Base-by-base conservation (phyloP, 2,888 invertebrate genomes). In the Temnothorax ravouxi region DNA sequence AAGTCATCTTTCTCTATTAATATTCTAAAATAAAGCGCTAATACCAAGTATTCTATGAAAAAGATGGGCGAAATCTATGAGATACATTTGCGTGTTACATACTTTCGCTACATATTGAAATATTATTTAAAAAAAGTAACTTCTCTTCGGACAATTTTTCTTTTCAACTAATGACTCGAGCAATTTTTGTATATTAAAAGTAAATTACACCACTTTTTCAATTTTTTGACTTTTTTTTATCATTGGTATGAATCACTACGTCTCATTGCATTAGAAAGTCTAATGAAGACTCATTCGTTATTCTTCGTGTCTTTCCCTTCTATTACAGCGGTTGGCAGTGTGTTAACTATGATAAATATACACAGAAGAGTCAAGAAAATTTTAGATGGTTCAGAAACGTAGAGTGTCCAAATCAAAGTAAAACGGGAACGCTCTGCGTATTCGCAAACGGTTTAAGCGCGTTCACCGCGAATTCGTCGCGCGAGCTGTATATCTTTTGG, bases 401-500 rank as follows among this genome's bases (percentile, higher is more conserved):
- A 88, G 77, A 88, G 88, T 87, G 85, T 86, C 88, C 84, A 82
- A 86, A 89, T 88, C 87, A 91, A 62, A 92, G 88, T 77, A 91
- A 87, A 84, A 83, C 89, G 89, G 61, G 47, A 88, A 88, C 86
- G 67, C 84, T 50, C 80, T 64, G 67, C 25, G 69, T 38, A 18
- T n/a, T 69, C 61, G 66, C 41, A 56, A 74, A 61, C 21, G 41
- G 41, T 91, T 97, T 98, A 98, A 96, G 98, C 98, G 95, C 99
- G 97, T 96, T 99, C 99, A 91, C 99, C 99, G 94, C 99, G 98
- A 95, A 99, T 99, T 96, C 99, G 97, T 95, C 99, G 97, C 86
- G 99, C 99, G 95, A 99, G 96, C 95, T 99, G 99, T 94, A 99
- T 99, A 95, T 99, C 99, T 96, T 99, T 99, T 92, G 99, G 99